Base-by-base conservation (phyloP, 2,113 vertebrate species). In the Casuarius casuarius region DNA sequence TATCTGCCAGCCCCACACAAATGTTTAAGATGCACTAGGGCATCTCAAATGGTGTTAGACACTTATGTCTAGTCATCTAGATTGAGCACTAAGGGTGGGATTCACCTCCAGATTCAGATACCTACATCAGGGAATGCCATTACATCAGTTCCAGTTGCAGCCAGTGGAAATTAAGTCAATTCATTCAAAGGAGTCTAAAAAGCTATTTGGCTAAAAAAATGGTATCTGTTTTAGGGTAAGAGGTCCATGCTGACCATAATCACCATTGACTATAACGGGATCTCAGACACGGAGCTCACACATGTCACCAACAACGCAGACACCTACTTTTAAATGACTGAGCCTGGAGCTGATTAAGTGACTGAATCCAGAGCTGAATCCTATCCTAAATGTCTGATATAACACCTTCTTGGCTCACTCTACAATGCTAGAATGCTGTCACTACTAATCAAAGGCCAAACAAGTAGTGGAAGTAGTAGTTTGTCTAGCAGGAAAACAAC, bases 111-210 rank as follows among this genome's bases (percentile, higher is more conserved):
- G 31, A 65, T 68, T 71, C 46, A 79, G 23, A 71, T 72, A 29
- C 3, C 28, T 51, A 31, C 2, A 4, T 33, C 48, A 7, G 6
- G 7, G 17, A 76, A n/a, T 28, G 20, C 17, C 1, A 1, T 5
- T 28, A 35, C 17, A 2, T 25, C 67, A 23, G 13, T 42, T 88
- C 22, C 68, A 5, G 8, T 10, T 59, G 44, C 7, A 56, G 26
- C 18, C 58, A 44, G 28, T 15, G 12, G 31, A 56, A 94, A 63
- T 63, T 49, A 29, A 68, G 7, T 31, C 29, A 52, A 15, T 26
- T 4, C 5, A 46, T 9, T 56, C 38, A 79, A 83, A 92, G 56
- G 31, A 90, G 44, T 4, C 17, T 52, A 38, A 28, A 61, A 82
- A 61, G 29, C 7, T 7, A 49, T 14, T 31, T 54, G 4, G 2